These are phyloP conservation scores for Macroramphosus scolopax DNA, from an alignment of 2,797 vertebrate genomes.

Conservation along the genomic window DNA sequence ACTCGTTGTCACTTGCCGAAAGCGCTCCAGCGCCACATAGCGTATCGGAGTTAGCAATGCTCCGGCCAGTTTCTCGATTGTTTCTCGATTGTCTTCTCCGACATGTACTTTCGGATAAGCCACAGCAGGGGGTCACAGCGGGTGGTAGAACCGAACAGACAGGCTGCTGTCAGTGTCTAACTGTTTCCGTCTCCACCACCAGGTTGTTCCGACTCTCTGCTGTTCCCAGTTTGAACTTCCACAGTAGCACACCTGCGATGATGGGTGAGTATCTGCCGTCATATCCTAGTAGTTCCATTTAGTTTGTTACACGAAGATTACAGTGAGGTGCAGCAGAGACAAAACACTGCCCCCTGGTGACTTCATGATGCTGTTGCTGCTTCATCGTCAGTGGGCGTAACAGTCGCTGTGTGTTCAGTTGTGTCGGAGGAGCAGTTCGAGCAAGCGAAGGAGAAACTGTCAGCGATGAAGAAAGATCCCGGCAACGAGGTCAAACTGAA, in stretches of 20 bases:
- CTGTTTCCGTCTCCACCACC: not conserved
- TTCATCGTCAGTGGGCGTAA: not conserved
- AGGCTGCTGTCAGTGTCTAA: too few relatives aligned
- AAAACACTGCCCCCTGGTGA: not conserved
- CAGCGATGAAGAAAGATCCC: slow-evolving; percentile 84
- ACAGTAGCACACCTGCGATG: slow-evolving; percentile 67
- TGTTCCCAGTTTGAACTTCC: slow-evolving; percentile 64
- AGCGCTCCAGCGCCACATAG: too few relatives aligned
- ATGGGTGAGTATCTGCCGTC: slow-evolving; percentile 69
- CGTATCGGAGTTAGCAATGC: too few relatives aligned
- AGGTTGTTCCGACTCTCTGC: slow-evolving; percentile 35
- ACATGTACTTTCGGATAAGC: too few relatives aligned
- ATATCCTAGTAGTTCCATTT: too few relatives aligned
- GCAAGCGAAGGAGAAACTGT: slow-evolving; percentile 79
- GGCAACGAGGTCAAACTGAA: slow-evolving; percentile 87
- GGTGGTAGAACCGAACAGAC: too few relatives aligned
- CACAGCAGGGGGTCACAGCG: too few relatives aligned
- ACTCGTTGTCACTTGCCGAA: too few relatives aligned
- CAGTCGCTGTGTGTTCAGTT: slow-evolving; percentile 26
- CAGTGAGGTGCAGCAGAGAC: too few relatives aligned
- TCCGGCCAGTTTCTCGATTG: too few relatives aligned
- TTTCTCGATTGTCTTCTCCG: too few relatives aligned
- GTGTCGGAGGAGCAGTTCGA: slow-evolving; percentile 84
- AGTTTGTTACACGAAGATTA: not conserved
- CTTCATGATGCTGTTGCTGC: not conserved